A percentile compares a stretch with the other conserved stretches of the same genome.
phyloP scores from a whole-genome alignment of 2,888 invertebrate species.

The Oscheius sp. region DNA sequence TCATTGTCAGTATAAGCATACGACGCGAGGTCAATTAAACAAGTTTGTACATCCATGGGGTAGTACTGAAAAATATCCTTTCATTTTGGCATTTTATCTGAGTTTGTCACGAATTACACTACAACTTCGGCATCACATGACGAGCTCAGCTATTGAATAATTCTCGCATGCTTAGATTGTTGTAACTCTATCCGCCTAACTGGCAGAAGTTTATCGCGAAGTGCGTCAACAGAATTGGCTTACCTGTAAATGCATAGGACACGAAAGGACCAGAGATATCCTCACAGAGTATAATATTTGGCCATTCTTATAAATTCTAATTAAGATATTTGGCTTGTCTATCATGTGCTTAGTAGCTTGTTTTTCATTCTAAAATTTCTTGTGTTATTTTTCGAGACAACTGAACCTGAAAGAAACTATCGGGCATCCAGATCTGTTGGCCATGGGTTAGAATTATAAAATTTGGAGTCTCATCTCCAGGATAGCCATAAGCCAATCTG shows the following conservation, averaged over 20 bases:
- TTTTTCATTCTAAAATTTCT: conserved; percentile 84
- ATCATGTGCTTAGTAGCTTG: conserved; percentile 81
- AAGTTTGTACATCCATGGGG: conserved; percentile 92
- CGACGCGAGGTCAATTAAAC: conserved; percentile 92
- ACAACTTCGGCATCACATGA: not conserved
- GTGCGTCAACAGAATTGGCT: not conserved
- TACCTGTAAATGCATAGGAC: conserved; percentile 95
- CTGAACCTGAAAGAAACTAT: conserved; percentile 80
- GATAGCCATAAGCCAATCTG: conserved; percentile 73
- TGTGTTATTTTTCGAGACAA: not conserved
- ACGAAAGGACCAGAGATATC: conserved; percentile 91
- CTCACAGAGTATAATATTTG: conserved; percentile 74
- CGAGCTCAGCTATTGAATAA: conserved; percentile 10
- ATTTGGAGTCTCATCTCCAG: conserved; percentile 49
- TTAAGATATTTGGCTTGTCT: conserved; percentile 81
- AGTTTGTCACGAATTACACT: not conserved
- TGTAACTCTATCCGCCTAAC: conserved; percentile 7
- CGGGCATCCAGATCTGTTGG: conserved; percentile 95
- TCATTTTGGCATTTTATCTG: no score
- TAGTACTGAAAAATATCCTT: conserved; percentile 55
- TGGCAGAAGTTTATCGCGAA: conserved; percentile 16
- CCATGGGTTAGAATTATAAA: conserved; percentile 69
- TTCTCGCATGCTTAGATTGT: conserved; percentile 19
- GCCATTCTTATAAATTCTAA: conserved; percentile 84
- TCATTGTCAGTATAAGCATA: conserved; percentile 98